Evolutionary conservation across 2,888 invertebrate genomes (phyloP).

Genomic region (Strigamia maritima): DNA sequence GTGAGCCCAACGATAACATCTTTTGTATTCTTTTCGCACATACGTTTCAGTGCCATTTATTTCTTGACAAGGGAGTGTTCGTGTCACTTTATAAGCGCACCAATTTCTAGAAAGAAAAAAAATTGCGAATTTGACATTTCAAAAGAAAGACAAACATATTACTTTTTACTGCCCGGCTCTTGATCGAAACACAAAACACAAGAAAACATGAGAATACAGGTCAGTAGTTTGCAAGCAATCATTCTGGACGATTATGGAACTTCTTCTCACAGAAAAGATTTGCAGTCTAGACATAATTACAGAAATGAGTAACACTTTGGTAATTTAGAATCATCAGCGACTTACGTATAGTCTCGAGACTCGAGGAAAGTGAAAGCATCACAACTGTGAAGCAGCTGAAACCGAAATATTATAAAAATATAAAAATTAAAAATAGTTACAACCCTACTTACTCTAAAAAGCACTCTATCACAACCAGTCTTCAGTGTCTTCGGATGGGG

Average conservation of each 20-base stretch:
- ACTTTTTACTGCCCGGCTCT: neutral
- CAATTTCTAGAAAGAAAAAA: neutral
- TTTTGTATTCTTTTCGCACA: neutral
- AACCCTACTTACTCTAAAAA: neutral
- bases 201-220: neutral
- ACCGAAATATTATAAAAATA: neutral
- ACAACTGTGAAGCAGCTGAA: neutral
- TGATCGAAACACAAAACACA: neutral
- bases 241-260: neutral
- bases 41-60: neutral
- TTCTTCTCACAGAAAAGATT: neutral
- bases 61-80: neutral
- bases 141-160: neutral
- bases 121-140: neutral
- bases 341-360: too few relatives aligned
- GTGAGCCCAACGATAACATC: neutral
- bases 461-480: neutral
- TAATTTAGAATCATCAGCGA: neutral
- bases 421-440: neutral
- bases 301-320: neutral
- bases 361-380: too few relatives aligned
- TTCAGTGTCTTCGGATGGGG: conserved; percentile 13
- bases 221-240: neutral
- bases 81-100: neutral
- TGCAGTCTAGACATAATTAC: conserved; percentile 2